Evolutionary conservation across 1,140 invertebrate genomes (phyloP).

Genomic region (Kradibia gibbosae): DNA sequence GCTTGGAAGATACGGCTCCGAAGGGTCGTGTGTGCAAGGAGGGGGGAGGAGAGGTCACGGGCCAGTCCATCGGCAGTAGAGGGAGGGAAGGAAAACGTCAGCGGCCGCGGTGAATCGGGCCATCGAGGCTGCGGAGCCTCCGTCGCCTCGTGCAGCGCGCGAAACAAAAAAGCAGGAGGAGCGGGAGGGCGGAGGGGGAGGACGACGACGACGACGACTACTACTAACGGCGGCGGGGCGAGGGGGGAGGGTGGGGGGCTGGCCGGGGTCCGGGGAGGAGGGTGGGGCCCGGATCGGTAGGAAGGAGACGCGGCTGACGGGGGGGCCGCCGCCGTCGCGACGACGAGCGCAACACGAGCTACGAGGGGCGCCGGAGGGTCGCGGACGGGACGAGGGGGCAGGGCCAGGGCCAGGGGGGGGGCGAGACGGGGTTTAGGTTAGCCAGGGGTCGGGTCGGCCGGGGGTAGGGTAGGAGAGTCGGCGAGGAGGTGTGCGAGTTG

Average conservation of each 20-base stretch:
- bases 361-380: no score
- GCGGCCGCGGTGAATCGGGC: neutral
- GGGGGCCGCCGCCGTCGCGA: neutral
- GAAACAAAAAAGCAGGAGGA: slow-evolving; percentile 23
- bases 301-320: neutral
- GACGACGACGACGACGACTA: neutral
- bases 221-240: no score
- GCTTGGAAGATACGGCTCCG: no score
- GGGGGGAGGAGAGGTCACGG: no score
- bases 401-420: no score
- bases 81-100: neutral
- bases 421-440: no score
- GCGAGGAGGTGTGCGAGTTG: no score
- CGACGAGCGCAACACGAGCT: no score
- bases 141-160: slow-evolving; percentile 10
- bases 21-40: neutral
- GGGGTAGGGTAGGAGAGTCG: neutral
- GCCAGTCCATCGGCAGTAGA: neutral
- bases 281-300: neutral
- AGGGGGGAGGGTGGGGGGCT: neutral
- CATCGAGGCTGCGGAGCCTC: neutral
- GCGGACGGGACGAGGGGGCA: no score
- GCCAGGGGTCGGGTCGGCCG: neutral
- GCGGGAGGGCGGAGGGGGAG: neutral
- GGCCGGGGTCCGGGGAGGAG: neutral